Percentiles rank a stretch among this genome's conserved stretches.
phyloP scores from a whole-genome alignment of 2,113 vertebrate species.

The Mungos mungo region DNA sequence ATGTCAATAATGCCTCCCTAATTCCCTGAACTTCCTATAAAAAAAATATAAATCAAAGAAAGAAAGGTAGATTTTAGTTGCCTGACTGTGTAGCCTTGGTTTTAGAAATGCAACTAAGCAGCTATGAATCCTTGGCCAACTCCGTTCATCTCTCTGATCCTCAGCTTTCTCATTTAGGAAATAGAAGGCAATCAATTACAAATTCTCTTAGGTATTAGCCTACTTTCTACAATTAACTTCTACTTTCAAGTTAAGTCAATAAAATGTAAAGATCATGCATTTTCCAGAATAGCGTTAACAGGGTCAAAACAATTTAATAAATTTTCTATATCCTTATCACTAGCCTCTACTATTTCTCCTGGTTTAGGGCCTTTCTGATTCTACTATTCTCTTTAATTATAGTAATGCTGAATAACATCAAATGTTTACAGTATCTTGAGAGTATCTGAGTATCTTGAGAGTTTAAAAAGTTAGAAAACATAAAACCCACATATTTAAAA shows the following conservation, averaged over 20 bases:
- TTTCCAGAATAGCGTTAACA: slow-evolving; percentile 11
- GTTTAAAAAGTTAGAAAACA: neutral
- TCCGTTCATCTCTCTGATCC: slow-evolving; percentile 29
- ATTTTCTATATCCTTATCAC: neutral
- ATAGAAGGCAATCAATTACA: slow-evolving; percentile 46
- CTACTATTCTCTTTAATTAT: slow-evolving; percentile 30
- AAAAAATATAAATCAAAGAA: slow-evolving; percentile 2
- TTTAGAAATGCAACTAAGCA: neutral
- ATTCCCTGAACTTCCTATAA: neutral
- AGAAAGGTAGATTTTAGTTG: slow-evolving; percentile 13
- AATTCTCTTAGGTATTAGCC: slow-evolving; percentile 30
- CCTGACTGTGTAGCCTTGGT: neutral
- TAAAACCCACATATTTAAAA: slow-evolving; percentile 49
- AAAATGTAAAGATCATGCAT: slow-evolving; percentile 11
- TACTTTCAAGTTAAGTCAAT: slow-evolving; percentile 33
- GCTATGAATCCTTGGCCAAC: neutral
- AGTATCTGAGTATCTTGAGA: neutral
- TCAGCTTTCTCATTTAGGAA: slow-evolving; percentile 42
- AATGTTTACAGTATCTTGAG: neutral
- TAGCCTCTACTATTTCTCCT: neutral
- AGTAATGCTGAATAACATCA: neutral
- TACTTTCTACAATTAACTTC: slow-evolving; percentile 22
- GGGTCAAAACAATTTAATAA: slow-evolving; percentile 15
- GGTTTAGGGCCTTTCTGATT: neutral
- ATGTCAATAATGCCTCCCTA: neutral